These are phyloP conservation scores for Babyrousa celebensis DNA, from an alignment of 2,797 vertebrate genomes.

Conservation along the genomic window DNA sequence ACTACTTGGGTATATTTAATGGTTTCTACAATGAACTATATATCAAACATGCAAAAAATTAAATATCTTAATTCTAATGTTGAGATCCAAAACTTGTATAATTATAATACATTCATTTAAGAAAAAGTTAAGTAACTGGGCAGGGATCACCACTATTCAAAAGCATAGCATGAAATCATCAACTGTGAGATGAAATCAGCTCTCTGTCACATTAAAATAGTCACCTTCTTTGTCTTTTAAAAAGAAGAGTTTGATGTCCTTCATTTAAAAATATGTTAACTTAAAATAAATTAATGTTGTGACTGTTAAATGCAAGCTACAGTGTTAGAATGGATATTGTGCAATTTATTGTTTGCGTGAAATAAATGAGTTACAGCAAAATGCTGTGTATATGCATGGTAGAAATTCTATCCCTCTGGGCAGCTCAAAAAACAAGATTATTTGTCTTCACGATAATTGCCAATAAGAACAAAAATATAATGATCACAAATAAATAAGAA, in stretches of 20 bases:
- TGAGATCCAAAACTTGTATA: constrained; percentile 8
- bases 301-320: neutral
- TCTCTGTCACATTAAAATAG: constrained; percentile 24
- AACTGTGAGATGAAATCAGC: constrained; percentile 30
- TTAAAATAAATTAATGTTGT: constrained; percentile 60
- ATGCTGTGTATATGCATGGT: neutral
- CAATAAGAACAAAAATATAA: constrained; percentile 28
- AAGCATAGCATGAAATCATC: neutral
- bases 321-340: neutral
- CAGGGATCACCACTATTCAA: constrained; percentile 14
- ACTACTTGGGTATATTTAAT: constrained; percentile 15
- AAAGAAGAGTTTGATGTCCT: constrained; percentile 37
- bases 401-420: constrained; percentile 59
- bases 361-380: constrained; percentile 64
- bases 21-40: neutral
- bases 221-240: constrained; percentile 3
- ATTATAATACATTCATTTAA: neutral
- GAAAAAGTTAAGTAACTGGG: neutral
- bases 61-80: constrained; percentile 65
- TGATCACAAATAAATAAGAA: constrained; percentile 59
- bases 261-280: constrained; percentile 43
- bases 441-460: constrained; percentile 58
- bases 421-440: constrained; percentile 23
- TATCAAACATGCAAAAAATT: neutral
- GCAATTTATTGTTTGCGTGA: constrained; percentile 66